phyloP scores from a whole-genome alignment of 2,113 vertebrate species.

The Theristicus caerulescens region DNA sequence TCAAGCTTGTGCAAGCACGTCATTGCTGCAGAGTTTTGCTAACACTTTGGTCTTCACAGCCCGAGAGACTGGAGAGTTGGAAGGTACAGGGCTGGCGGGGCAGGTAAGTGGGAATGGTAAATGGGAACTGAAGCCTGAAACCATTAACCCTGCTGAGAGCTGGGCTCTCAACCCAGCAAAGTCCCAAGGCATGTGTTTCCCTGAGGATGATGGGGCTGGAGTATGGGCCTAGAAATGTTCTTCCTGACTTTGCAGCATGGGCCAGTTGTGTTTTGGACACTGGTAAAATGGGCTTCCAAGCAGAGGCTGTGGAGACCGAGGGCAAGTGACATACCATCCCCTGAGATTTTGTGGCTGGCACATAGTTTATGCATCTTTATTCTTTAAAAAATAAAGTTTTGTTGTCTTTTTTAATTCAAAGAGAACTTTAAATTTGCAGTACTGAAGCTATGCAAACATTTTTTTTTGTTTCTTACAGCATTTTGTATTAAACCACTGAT shows the following conservation, averaged over 20 bases:
- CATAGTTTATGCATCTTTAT: background rate
- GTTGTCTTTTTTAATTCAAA: background rate
- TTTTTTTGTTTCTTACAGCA: background rate
- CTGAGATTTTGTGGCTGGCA: background rate
- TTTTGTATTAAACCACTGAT: background rate
- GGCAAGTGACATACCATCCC: background rate
- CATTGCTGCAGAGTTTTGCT: background rate
- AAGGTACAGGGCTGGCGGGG: background rate
- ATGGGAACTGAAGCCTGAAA: background rate
- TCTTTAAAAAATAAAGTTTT: background rate
- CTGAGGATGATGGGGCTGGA: rapidly evolving
- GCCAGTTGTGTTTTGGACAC: background rate
- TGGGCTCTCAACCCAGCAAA: rapidly evolving
- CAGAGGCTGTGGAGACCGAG: background rate
- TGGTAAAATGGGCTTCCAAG: background rate
- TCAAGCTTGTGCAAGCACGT: background rate
- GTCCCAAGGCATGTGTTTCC: background rate
- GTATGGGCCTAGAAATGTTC: background rate
- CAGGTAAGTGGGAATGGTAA: background rate
- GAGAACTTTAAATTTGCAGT: background rate
- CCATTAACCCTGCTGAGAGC: background rate
- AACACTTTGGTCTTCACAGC: background rate
- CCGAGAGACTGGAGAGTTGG: background rate
- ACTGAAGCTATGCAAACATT: background rate
- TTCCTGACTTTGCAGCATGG: background rate